These are phyloP conservation scores for Donacobius atricapilla DNA, from an alignment of 2,113 vertebrate genomes.

Conservation along the genomic window DNA sequence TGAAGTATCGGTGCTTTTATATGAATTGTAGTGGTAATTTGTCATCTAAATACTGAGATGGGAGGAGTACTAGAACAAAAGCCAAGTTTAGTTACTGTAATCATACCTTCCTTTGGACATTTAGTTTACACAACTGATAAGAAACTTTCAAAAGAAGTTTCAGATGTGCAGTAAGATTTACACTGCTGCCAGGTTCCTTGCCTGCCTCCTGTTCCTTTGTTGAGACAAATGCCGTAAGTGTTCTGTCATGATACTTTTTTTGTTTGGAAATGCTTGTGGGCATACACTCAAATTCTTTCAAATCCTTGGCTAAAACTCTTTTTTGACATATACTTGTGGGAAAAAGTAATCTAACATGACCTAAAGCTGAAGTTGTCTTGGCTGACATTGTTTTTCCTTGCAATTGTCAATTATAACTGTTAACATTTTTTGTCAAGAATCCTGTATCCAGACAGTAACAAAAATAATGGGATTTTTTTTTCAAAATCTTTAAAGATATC, in stretches of 20 bases:
- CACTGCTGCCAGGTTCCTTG: not conserved
- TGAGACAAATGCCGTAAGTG: fast-evolving
- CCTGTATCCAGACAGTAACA: fast-evolving
- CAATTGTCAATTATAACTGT: not conserved
- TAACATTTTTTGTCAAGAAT: not conserved
- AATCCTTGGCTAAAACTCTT: not conserved
- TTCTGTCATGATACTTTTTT: not conserved
- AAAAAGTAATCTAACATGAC: not conserved
- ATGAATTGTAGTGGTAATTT: not conserved
- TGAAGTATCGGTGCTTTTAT: not conserved
- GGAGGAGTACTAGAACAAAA: not conserved
- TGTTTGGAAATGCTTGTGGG: not conserved
- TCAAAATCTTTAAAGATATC: not conserved
- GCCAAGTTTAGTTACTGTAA: not conserved
- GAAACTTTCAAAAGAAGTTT: not conserved
- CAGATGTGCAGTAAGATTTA: not conserved
- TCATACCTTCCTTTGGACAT: not conserved
- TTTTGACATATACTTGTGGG: not conserved
- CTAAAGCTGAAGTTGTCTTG: not conserved
- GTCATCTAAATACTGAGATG: not conserved
- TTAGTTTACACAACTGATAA: not conserved
- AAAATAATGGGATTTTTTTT: not conserved
- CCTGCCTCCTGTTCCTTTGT: not conserved
- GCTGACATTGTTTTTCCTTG: not conserved
- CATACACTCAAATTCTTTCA: not conserved